Percentiles rank a stretch among this genome's conserved stretches.
Conservation (phyloP, 2,797 vertebrate species). For the Hafferia zeledoni region DNA sequence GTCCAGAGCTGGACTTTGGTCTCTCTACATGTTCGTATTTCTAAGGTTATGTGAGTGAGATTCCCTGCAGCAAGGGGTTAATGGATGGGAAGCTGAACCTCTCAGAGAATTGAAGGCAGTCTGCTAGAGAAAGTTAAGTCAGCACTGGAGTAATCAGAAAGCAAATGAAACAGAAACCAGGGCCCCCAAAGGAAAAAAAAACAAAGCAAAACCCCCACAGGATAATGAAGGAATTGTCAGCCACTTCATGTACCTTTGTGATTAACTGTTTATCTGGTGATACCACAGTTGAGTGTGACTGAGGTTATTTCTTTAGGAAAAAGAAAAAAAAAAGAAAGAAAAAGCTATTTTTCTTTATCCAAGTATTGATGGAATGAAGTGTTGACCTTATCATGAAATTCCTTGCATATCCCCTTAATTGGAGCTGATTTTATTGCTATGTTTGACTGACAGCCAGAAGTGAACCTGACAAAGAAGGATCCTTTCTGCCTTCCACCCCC, state of each 20-base stretch:
- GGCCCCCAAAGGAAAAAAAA: conserved; percentile 13
- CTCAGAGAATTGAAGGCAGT: neutral
- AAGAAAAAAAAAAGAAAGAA: neutral
- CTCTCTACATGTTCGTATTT: neutral
- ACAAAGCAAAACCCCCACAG: conserved; percentile 2
- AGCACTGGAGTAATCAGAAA: conserved; percentile 54
- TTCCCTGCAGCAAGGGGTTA: conserved; percentile 46
- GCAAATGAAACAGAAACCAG: conserved; percentile 66
- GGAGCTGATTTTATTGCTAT: conserved; percentile 63
- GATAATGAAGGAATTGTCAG: conserved; percentile 51
- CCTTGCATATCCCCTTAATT: conserved; percentile 65
- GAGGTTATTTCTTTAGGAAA: neutral
- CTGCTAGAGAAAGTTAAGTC: conserved; percentile 55
- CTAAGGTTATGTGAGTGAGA: neutral
- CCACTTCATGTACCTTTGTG: conserved; percentile 18
- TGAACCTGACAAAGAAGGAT: conserved; percentile 32
- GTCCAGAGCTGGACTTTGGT: neutral
- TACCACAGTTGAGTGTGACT: neutral
- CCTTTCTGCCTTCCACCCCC: neutral
- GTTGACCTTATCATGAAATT: conserved; percentile 60
- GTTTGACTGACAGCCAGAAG: conserved; percentile 63
- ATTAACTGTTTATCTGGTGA: conserved; percentile 49
- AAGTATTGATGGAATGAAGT: conserved; percentile 19
- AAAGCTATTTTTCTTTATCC: neutral
- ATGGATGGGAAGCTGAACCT: conserved; percentile 28